Percentiles rank a stretch among this genome's conserved stretches.
Conservation (phyloP, 2,113 vertebrate genomes). For the Corythaixoides concolor region DNA sequence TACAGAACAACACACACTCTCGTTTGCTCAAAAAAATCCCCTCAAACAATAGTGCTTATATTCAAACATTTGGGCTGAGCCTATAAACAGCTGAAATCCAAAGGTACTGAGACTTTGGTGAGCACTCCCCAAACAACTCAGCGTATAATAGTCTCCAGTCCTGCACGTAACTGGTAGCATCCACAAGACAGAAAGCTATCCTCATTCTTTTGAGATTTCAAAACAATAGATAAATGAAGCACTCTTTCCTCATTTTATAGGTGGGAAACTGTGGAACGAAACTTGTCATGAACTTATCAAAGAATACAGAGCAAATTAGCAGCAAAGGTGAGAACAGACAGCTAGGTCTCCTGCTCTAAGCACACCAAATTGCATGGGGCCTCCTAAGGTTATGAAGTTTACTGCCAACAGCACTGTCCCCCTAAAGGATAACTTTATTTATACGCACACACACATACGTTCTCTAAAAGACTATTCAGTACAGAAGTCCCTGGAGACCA, state of each 20-base stretch:
- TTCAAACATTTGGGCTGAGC: neutral
- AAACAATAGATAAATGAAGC: neutral
- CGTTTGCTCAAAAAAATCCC: neutral
- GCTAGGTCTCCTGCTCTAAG: neutral
- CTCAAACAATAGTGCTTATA: neutral
- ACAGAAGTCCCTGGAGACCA: slow-evolving; percentile 19
- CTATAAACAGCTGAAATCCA: neutral
- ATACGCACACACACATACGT: neutral
- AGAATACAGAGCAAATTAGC: neutral
- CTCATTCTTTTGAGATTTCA: neutral
- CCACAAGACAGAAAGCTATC: neutral
- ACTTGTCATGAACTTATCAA: neutral
- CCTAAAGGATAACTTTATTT: slow-evolving; percentile 22
- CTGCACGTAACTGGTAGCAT: fast-evolving
- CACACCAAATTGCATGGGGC: neutral
- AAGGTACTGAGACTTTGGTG: neutral
- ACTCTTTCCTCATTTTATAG: neutral
- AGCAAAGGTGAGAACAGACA: neutral
- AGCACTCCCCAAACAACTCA: neutral
- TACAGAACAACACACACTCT: neutral
- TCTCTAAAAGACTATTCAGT: slow-evolving; percentile 42
- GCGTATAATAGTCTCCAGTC: neutral
- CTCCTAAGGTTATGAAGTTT: slow-evolving; percentile 4
- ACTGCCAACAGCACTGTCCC: neutral
- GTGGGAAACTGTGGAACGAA: neutral